These are phyloP conservation scores for Leptopterna dolabrata DNA, from an alignment of 2,888 invertebrate genomes.

Conservation along the genomic window DNA sequence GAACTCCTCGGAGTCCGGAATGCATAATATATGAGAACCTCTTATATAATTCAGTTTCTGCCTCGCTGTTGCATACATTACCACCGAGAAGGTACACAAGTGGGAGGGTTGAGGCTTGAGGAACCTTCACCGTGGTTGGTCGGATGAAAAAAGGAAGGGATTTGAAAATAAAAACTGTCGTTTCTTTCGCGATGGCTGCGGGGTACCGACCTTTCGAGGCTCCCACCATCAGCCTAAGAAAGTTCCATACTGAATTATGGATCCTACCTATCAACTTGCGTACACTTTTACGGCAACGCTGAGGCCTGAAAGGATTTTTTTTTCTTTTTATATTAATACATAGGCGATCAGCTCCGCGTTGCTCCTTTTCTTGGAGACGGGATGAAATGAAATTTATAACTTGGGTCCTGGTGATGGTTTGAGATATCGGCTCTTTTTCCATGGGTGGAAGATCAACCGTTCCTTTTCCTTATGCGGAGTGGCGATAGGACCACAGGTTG, in stretches of 20 bases:
- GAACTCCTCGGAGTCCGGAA: neutral
- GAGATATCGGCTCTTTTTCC: neutral
- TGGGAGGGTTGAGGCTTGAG: conserved; percentile 25
- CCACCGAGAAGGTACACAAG: neutral
- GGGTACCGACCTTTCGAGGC: neutral
- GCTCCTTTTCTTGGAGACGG: neutral
- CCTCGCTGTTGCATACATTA: neutral
- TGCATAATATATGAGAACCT: neutral
- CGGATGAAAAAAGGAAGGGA: conserved; percentile 16
- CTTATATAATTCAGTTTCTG: neutral
- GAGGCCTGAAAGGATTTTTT: neutral
- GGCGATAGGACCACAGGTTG: neutral
- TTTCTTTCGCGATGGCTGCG: conserved; percentile 22
- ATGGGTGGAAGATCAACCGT: neutral
- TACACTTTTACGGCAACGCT: neutral
- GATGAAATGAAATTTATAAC: conserved; percentile 3
- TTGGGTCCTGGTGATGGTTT: neutral
- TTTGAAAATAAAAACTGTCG: conserved; percentile 34
- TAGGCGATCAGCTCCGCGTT: neutral
- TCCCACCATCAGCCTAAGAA: conserved; percentile 1
- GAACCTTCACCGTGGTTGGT: conserved; percentile 13
- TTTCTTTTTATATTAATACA: neutral
- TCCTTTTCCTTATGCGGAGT: neutral
- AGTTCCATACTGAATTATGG: conserved; percentile 36
- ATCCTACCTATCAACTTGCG: neutral